Base-by-base conservation (phyloP, 2,888 invertebrate species). In the Phytoseiulus persimilis region DNA sequence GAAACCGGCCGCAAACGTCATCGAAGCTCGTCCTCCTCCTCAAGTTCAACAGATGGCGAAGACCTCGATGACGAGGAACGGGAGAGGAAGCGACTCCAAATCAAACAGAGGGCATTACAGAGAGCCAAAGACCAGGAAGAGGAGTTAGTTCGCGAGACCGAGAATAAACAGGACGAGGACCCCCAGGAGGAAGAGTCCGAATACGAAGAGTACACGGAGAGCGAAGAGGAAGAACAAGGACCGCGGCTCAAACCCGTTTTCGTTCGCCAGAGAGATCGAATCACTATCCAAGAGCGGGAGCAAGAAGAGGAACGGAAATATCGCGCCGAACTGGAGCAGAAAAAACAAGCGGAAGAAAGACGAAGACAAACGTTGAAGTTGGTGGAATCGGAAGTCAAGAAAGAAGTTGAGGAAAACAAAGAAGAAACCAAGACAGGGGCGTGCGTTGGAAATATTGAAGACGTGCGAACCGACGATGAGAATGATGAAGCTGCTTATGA, bases 401-500 rank as follows among this genome's bases (percentile, higher is more conserved):
- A 92, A 90, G 92, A 91, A 83, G 90, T 91, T 32, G 91, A 91
- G 83, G 91, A 93, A 89, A 92, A 92, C 90, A 95, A 94, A 90
- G 95, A 95, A 91, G 96, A 96, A 90, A 96, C 96, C 92, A 95
- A 96, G 93, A 95, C 95, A 90, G 92, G 90, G 92, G 92, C 89
- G 91, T 87, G 87, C 45, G 87, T 87, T 87, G 87, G 87, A 28
- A 87, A 87, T 14, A 92, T 97, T 5, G 95, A 96, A 91, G 96
- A 97, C 92, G 96, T 97, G 0, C 96, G 96, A 92, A 97, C 97
- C 0, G 97, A 97, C 91, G 98, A 98, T 92, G 98, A 98, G 92
- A 97, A 97, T 92, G 97, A 98, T 92, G 98, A 98, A 92, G 95
- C 97, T 14, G 98, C 97, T 92, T 99, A 99, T 92, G 99, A 99